Evolutionary conservation across 1,140 invertebrate genomes (phyloP), one percentile per base, ranked within the genome.

Genomic region (Chionoecetes opilio): DNA sequence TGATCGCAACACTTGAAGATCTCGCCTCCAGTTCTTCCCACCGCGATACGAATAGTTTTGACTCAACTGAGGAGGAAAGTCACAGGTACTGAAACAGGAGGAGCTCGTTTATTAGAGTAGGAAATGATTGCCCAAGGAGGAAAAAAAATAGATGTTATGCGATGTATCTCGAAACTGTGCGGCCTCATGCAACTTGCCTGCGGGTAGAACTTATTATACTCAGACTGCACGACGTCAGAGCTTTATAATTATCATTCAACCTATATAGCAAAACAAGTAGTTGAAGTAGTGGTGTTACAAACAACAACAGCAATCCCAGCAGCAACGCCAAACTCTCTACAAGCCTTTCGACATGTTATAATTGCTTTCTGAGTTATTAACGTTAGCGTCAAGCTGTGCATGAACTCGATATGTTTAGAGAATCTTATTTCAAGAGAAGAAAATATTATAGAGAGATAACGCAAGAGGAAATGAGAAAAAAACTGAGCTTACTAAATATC

Each of bases 361-460:
- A 75, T 75, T 75, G 63, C 9, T 21, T 75, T n/a, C 63, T n/a
- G n/a, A 75, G 63, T 75, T 75, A 75, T 75, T 75, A 75, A 75
- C n/a, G n/a, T 75, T 46, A 21, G 63, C n/a, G 63, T 75, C 63
- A n/a, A 26, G 63, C 63, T n/a, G 63, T 26, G 63, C 63, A 75
- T 75, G 63, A 21, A n/a, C 63, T 75, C 21, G 63, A 75, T 75
- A 75, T n/a, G n/a, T 75, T n/a, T 21, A 75, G 63, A n/a, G n/a
- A 75, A 75, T 6, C 63, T 75, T 21, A n/a, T 75, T 75, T 75
- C 6, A 75, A 17, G 63, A 75, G 63, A 75, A 3, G n/a, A 26
- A n/a, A n/a, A 75, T 8, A 46, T 8, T 46, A 14, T 46, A 14
- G 14, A 14, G 14, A 75, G 21, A n/a, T 75, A 21, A 75, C 21